Base-by-base conservation (phyloP, 1,140 invertebrate species). In the Diorhabda sublineata region DNA sequence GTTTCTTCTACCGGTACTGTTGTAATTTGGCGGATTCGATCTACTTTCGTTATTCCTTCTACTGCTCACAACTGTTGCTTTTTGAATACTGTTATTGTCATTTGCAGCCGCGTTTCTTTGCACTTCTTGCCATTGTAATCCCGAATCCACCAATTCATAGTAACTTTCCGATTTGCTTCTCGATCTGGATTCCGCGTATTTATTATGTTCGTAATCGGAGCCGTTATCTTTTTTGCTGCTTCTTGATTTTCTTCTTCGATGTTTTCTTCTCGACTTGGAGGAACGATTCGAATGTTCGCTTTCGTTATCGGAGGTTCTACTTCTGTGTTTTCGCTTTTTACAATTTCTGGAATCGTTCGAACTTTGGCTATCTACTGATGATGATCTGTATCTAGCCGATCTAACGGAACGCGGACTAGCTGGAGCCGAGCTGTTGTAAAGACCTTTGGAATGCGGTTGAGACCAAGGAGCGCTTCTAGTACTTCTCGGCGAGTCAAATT, bases 261-360 rank as follows among this genome's bases (percentile, higher is more conserved):
- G 91, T 68, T 91, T 89, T 6, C 90, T 85, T 62, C 86, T 85
- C 4, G 81, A 82, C 75, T 91, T 86, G 41, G 56, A 65, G 3
- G 93, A 95, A 26, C 91, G 88, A 65, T 92, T 87, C 0, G 92
- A 95, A 61, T 94, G 81, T 81, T 95, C 93, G 76, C 93, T 95
- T 79, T 96, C 94, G 71, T 92, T 94, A 79, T 96, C 94, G 2
- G 93, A 95, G 69, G 88, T 87, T 66, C 91, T 85, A 79, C 91
- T 92, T 61, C 91, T 87, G 76, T 92, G 90, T 69, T 76, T 76
- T 66, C 76, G 67, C 68, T 75, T 76, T 76, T 87, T 85, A 77
- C 88, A 90, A 0, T 87, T 88, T 63, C 88, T 81, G 7, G 90
- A 90, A 77, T 92, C 91, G 62, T 89, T 90, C 26, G 92, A 93